Conservation (phyloP, 2,113 vertebrate genomes). For the Oxyruncus cristatus region DNA sequence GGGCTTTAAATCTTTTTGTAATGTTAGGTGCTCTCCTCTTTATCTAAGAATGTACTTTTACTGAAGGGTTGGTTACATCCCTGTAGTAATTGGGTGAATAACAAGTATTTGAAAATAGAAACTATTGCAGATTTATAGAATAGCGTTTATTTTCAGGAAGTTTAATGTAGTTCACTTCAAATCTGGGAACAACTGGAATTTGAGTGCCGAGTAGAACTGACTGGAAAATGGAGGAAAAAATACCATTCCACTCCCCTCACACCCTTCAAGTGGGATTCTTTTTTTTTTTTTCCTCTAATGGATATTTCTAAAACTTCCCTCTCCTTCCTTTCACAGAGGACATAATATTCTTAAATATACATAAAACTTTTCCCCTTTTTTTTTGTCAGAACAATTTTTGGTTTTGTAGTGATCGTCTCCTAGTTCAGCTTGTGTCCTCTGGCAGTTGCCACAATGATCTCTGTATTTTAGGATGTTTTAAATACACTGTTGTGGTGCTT, state of each 20-base stretch:
- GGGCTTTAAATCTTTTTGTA: background rate
- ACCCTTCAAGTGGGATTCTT: background rate
- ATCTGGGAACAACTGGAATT: background rate
- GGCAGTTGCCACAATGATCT: background rate
- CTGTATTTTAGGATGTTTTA: background rate
- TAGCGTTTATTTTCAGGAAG: constrained; percentile 18
- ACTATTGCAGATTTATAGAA: background rate
- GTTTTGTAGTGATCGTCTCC: background rate
- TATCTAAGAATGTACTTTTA: constrained; percentile 1
- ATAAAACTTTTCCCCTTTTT: background rate
- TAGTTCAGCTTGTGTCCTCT: background rate
- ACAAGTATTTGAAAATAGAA: background rate
- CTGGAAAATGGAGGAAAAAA: background rate
- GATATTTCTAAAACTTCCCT: background rate
- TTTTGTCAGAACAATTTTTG: background rate
- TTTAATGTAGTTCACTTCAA: background rate
- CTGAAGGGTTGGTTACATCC: background rate
- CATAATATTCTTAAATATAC: background rate
- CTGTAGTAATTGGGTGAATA: background rate
- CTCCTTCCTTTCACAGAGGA: background rate
- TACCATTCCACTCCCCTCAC: background rate
- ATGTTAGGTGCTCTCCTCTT: background rate
- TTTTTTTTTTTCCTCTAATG: background rate
- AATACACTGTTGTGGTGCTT: background rate
- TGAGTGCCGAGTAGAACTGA: background rate